Evolutionary conservation across 1,140 invertebrate species (phyloP).

Genomic region (Panonychus citri): DNA sequence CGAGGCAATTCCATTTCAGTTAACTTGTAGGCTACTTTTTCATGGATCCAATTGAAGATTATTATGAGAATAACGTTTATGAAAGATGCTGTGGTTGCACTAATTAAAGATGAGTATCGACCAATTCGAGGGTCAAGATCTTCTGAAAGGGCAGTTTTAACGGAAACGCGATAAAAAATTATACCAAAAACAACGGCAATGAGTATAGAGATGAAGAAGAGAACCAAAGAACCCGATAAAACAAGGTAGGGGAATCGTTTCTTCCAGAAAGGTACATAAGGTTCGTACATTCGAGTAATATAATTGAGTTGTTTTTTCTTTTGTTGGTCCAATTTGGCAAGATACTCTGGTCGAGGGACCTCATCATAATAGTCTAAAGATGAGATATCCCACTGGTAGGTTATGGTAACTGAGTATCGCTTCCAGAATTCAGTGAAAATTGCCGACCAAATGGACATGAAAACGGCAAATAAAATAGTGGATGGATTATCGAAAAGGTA

Average conservation of each 20-base stretch:
- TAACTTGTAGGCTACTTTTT: constrained; percentile 41
- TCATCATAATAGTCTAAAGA: constrained; percentile 46
- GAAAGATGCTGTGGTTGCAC: constrained; percentile 54
- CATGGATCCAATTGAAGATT: constrained; percentile 38
- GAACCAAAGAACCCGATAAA: constrained; percentile 55
- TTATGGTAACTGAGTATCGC: constrained; percentile 65
- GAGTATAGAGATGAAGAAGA: constrained; percentile 41
- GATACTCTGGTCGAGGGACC: constrained; percentile 58
- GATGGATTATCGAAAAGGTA: constrained; percentile 87
- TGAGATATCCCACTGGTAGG: constrained; percentile 69
- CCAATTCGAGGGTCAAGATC: constrained; percentile 15
- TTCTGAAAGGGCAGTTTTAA: neutral
- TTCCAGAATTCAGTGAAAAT: constrained; percentile 87
- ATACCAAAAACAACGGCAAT: constrained; percentile 62
- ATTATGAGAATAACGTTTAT: constrained; percentile 68
- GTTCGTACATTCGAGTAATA: constrained; percentile 42
- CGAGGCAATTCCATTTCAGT: constrained; percentile 72
- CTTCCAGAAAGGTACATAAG: constrained; percentile 64
- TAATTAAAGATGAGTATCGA: constrained; percentile 44
- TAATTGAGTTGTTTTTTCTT: constrained; percentile 4
- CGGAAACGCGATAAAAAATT: constrained; percentile 72
- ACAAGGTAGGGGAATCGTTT: constrained; percentile 55
- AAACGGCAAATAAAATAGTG: constrained; percentile 76
- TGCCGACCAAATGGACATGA: constrained; percentile 89
- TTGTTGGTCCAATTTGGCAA: constrained; percentile 18